Evolutionary conservation across 1,140 invertebrate species (phyloP), one percentile per base, ranked within the genome.

Genomic region (Diachasma alloeum): DNA sequence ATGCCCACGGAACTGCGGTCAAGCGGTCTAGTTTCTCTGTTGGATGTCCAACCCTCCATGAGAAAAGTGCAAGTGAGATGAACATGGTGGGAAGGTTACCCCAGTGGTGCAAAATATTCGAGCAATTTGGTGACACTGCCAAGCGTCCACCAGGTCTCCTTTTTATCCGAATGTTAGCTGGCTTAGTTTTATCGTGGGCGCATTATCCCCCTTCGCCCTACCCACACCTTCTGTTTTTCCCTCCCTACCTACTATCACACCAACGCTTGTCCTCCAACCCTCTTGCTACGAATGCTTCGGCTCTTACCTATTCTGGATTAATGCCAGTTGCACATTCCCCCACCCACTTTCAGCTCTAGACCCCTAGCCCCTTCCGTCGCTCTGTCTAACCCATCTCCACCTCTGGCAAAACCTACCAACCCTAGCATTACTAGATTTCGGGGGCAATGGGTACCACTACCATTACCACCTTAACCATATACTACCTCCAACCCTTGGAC

Each of bases 101-200:
- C 22, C 36, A 39, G 66, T 37, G 31, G 80, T 81, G 83, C 82
- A 83, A 87, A 86, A 86, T 87, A 87, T 87, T 86, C 82, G 79
- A 83, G 81, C 83, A 83, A 86, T 87, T 86, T 84, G 82, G 83
- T 83, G 83, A 86, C 85, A 86, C 83, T 84, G 82, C 82, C 83
- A 84, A 85, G 81, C 81, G 77, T 78, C 80, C 80, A 75, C 44
- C 76, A 69, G 78, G 79, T 72, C 79, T 80, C 84, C 83, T 82
- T 86, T 86, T 83, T 85, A 81, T 84, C 78, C 39, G 74, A 82
- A 81, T 81, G 83, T 85, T 86, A 84, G 79, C 82, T 79, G 84
- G 85, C 83, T 87, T 86, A 86, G 85, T 86, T 87, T 87, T 87
- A 86, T 87, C 85, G 83, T 70, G 79, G 81, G 31, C 78, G 81